Evolutionary conservation across 2,888 invertebrate genomes (phyloP).

Genomic region (Phengaris arion): DNA sequence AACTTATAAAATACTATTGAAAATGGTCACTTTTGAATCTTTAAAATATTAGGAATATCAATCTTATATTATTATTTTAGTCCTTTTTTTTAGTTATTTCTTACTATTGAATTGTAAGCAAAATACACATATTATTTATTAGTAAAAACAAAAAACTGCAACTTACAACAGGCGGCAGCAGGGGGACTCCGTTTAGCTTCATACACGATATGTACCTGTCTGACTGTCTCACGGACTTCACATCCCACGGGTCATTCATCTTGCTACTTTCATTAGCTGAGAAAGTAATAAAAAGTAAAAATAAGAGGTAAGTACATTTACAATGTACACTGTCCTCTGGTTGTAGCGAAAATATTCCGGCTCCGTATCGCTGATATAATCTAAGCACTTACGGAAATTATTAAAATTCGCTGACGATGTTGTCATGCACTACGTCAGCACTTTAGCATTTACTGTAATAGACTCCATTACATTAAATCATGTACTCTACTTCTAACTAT

Average conservation of each 20-base stretch:
- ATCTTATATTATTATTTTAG: no score
- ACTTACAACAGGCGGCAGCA: slow-evolving; percentile 88
- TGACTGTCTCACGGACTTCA: slow-evolving; percentile 64
- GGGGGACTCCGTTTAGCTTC: slow-evolving; percentile 85
- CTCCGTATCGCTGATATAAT: neutral
- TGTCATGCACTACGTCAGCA: slow-evolving; percentile 74
- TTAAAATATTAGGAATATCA: no score
- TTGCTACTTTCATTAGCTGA: slow-evolving; percentile 38
- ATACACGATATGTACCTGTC: slow-evolving; percentile 83
- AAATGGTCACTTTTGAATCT: no score
- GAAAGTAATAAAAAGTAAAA: neutral
- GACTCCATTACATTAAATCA: neutral
- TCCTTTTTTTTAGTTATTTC: no score
- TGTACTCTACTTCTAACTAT: neutral
- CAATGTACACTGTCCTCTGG: neutral
- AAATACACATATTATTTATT: slow-evolving; percentile 22
- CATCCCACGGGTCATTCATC: slow-evolving; percentile 76
- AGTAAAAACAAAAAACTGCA: neutral
- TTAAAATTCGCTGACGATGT: slow-evolving; percentile 46
- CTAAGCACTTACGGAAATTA: slow-evolving; percentile 23
- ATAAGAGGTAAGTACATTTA: neutral
- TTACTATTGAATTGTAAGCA: slow-evolving; percentile 29
- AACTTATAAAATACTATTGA: neutral
- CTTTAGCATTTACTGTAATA: slow-evolving; percentile 38
- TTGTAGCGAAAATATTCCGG: neutral